phyloP scores from a whole-genome alignment of 2,888 invertebrate genomes.

The Agrilus mali region DNA sequence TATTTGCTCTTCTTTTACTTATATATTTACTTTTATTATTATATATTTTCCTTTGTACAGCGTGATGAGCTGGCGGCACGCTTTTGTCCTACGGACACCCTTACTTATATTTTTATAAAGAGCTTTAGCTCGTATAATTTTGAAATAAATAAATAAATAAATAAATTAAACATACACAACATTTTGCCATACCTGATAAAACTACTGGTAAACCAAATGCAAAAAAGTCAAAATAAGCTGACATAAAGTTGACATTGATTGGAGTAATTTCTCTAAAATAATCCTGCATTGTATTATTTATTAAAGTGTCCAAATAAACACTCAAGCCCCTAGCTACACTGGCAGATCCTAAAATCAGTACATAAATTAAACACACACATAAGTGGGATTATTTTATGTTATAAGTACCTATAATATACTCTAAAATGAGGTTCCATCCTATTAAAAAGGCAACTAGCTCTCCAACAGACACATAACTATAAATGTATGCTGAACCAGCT shows the following conservation, averaged over 20 bases:
- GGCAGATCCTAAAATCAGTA: slow-evolving; percentile 49
- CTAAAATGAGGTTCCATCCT: slow-evolving; percentile 87
- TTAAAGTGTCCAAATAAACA: slow-evolving; percentile 59
- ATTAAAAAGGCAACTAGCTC: slow-evolving; percentile 85
- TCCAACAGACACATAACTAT: slow-evolving; percentile 86
- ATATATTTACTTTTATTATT: too few relatives aligned
- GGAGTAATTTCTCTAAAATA: slow-evolving; percentile 50
- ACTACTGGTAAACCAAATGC: slow-evolving; percentile 58
- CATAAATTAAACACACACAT: background rate
- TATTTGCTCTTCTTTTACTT: too few relatives aligned
- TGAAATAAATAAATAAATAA: too few relatives aligned
- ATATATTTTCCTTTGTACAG: too few relatives aligned
- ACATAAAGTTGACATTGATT: slow-evolving; percentile 49
- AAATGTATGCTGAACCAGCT: slow-evolving; percentile 85
- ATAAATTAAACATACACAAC: background rate
- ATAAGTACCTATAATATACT: slow-evolving; percentile 67
- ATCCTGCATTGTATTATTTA: slow-evolving; percentile 50
- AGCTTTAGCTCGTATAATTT: too few relatives aligned
- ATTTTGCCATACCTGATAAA: slow-evolving; percentile 45
- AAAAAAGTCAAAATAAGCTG: slow-evolving; percentile 63
- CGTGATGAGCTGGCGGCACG: too few relatives aligned
- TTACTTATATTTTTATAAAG: too few relatives aligned
- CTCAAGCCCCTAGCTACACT: slow-evolving; percentile 71
- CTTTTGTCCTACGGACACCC: too few relatives aligned
- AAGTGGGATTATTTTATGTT: background rate